Percentiles rank a stretch among this genome's conserved stretches.
Evolutionary conservation across 2,888 invertebrate species (phyloP).

Genomic region (Lepas anatifera): DNA sequence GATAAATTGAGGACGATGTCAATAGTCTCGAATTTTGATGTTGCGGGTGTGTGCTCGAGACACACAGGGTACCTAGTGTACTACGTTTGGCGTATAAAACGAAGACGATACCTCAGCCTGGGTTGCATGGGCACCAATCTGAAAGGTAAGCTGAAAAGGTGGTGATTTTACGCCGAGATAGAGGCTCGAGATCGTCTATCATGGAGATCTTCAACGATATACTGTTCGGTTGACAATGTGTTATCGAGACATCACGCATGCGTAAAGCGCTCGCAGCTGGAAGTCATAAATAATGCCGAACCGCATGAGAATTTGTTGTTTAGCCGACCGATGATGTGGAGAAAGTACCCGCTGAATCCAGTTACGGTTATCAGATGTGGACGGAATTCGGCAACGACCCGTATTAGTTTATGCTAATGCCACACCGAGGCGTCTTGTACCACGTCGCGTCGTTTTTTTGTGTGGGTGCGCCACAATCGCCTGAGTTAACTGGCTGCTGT

Average conservation of each 20-base stretch:
- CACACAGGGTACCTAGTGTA: no score
- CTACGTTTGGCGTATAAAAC: no score
- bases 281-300: conserved; percentile 9
- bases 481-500: not conserved
- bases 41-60: no score
- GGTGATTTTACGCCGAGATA: no score
- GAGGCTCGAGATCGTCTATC: not conserved
- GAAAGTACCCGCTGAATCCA: conserved; percentile 8
- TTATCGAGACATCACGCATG: not conserved
- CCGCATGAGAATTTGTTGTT: conserved; percentile 6
- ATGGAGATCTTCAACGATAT: not conserved
- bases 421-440: not conserved
- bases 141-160: no score
- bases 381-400: not conserved
- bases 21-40: no score
- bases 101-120: no score
- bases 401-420: conserved; percentile 1
- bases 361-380: not conserved
- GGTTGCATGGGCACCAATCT: no score
- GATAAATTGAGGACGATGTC: no score
- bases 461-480: not conserved
- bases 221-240: not conserved
- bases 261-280: not conserved
- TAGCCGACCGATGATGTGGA: conserved; percentile 4
- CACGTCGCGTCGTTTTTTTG: not conserved